A percentile compares a stretch with the other conserved stretches of the same genome.
Conservation (phyloP, 2,797 vertebrate species). For the Acrossocheilus fasciatus region DNA sequence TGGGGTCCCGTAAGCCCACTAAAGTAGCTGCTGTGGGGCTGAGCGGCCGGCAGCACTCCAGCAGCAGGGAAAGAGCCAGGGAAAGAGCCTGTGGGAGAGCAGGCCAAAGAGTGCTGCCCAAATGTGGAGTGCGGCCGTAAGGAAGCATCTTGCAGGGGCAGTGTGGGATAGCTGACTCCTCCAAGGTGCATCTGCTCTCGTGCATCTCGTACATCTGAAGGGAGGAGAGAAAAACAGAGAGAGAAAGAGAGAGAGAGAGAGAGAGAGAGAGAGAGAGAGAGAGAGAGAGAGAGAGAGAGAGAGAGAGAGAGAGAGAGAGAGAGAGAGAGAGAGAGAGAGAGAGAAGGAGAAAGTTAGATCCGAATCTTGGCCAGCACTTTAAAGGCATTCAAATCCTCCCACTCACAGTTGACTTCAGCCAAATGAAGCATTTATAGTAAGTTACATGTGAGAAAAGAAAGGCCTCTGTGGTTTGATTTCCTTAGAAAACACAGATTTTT, state of each 20-base stretch:
- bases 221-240: neutral
- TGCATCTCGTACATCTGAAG: conserved; percentile 92
- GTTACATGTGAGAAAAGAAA: conserved; percentile 55
- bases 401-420: conserved; percentile 69
- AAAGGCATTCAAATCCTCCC: conserved; percentile 78
- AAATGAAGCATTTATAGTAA: conserved; percentile 67
- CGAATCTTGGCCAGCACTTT: conserved; percentile 72
- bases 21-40: conserved; percentile 95
- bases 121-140: conserved; percentile 84
- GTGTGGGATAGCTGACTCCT: conserved; percentile 89
- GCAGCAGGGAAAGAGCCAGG: conserved; percentile 83
- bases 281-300: conserved; percentile 24
- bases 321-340: conserved; percentile 7
- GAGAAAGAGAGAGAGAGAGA: neutral
- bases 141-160: conserved; percentile 88
- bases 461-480: conserved; percentile 53
- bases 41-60: conserved; percentile 79
- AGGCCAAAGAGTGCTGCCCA: conserved; percentile 84
- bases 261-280: neutral
- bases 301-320: conserved; percentile 6
- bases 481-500: conserved; percentile 47
- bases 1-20: conserved; percentile 97
- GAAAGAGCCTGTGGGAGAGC: conserved; percentile 88
- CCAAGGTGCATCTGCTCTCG: conserved; percentile 95
- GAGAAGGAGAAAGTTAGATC: conserved; percentile 50